Percentiles rank a stretch among this genome's conserved stretches.
Conservation (phyloP, 1,140 invertebrate species). For the Acromyrmex charruanus region DNA sequence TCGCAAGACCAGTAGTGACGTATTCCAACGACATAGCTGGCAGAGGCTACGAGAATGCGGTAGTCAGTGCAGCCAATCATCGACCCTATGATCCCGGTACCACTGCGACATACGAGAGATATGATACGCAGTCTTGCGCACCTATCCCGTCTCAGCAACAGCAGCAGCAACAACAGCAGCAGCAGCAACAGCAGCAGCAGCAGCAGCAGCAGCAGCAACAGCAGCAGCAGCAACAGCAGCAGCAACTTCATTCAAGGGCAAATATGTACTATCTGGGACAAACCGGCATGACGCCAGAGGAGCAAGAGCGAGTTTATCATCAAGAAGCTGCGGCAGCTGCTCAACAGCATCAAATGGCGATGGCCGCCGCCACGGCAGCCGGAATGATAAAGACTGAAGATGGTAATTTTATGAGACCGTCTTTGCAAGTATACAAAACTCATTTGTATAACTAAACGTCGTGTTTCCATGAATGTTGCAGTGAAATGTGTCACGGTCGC, state of each 20-base stretch:
- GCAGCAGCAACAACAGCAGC: conserved; percentile 87
- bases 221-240: conserved; percentile 87
- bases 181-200: conserved; percentile 88
- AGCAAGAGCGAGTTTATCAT: conserved; percentile 89
- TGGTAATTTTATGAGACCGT: conserved; percentile 73
- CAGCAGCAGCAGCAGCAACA: conserved; percentile 87
- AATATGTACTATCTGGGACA: conserved; percentile 88
- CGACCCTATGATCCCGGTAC: conserved; percentile 89
- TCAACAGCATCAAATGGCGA: conserved; percentile 89
- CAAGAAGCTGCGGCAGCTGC: conserved; percentile 86
- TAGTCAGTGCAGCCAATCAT: conserved; percentile 87
- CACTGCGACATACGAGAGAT: conserved; percentile 91
- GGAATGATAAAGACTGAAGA: conserved; percentile 90
- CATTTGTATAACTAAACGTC: neutral
- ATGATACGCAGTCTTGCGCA: conserved; percentile 88
- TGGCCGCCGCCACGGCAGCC: conserved; percentile 86
- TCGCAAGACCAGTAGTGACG: conserved; percentile 88
- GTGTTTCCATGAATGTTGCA: conserved; percentile 85
- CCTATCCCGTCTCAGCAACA: conserved; percentile 88
- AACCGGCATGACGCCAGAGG: conserved; percentile 85
- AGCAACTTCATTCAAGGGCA: conserved; percentile 85
- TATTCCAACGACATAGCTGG: conserved; percentile 88
- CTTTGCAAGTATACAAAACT: conserved; percentile 14
- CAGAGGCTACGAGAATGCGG: conserved; percentile 88
- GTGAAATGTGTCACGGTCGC: conserved; percentile 94